Evolutionary conservation across 2,797 vertebrate species (phyloP), one percentile per base, ranked within the genome.

Genomic region (Scleropages formosus): DNA sequence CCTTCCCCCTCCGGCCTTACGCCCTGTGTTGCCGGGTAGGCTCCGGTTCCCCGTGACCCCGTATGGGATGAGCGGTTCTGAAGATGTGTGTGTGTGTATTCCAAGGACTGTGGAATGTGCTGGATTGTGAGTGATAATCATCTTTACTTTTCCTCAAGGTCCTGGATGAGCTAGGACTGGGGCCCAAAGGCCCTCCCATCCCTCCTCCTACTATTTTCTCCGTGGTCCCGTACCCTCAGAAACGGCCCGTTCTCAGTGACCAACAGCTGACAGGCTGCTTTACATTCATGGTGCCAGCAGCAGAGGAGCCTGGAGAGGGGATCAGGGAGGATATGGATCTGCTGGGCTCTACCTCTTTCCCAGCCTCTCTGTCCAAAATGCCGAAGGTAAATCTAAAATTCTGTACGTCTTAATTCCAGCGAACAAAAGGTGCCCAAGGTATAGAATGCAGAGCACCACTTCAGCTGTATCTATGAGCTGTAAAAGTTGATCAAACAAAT

Each of bases 161-260:
- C 76, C 84, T 96, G 80, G 89, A 95, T 60, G 70, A 84, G 60
- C 79, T 98, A 75, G 95, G 93, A 0, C 79, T 95, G 77, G 93
- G 93, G 60, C 86, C 90, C 0, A 84, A 82, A 0, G 90, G 92
- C 12, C 93, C 92, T 13, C 90, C 90, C 13, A 87, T 94, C 65
- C 90, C 89, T 6, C 88, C 91, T 46, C 77, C 94, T 0, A 44
- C 80, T 73, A 83, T 87, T 1, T 93, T 95, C 82, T 95, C 95
- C 0, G 49, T 94, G 11, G 80, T 96, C 77, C 71, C 46, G 1
- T 95, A 92, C 76, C 95, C 95, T 0, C 68, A 80, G 81, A 83
- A 82, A 78, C 86, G 92, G 26, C 16, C 51, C 1, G 76, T 74
- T 0, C 63, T 78, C 9, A 24, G 62, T 11, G 58, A 67, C 4